Percentiles rank a stretch among this genome's conserved stretches.
Evolutionary conservation across 2,888 invertebrate species (phyloP).

Genomic region (Onthophagus sagittarius): DNA sequence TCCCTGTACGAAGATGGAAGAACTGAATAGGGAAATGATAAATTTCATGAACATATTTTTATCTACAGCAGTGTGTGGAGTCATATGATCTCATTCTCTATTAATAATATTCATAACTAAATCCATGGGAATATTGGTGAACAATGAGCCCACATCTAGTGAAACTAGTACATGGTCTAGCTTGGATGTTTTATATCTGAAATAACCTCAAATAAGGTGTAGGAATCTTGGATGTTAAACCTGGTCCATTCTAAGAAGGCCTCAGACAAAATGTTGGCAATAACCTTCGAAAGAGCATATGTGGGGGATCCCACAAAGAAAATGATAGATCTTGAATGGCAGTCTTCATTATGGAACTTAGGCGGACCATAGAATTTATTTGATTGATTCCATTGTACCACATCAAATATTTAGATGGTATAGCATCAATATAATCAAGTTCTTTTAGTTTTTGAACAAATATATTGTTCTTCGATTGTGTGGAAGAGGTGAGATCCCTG

Average conservation of each 20-base stretch:
- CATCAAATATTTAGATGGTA: not conserved
- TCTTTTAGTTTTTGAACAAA: not conserved
- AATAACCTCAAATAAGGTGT: no score
- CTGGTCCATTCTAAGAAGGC: not conserved
- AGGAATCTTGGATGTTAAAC: not conserved
- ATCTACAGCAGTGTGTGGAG: no score
- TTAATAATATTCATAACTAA: no score
- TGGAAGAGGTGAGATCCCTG: not conserved
- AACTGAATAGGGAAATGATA: no score
- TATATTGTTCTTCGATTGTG: not conserved
- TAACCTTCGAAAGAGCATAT: not conserved
- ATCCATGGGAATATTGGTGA: no score
- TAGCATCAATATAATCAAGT: not conserved
- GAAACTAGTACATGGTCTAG: no score
- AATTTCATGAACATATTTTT: no score
- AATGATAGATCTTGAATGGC: not conserved
- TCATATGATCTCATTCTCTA: no score
- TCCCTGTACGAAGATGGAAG: no score
- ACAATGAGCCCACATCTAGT: no score
- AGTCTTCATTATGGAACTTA: slow-evolving; percentile 1
- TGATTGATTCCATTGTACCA: not conserved
- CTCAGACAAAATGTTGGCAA: not conserved
- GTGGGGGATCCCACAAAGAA: not conserved
- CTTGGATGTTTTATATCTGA: no score
- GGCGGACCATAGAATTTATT: not conserved